Conservation (phyloP, 2,888 invertebrate genomes). For the Pardosa pseudoannulata region DNA sequence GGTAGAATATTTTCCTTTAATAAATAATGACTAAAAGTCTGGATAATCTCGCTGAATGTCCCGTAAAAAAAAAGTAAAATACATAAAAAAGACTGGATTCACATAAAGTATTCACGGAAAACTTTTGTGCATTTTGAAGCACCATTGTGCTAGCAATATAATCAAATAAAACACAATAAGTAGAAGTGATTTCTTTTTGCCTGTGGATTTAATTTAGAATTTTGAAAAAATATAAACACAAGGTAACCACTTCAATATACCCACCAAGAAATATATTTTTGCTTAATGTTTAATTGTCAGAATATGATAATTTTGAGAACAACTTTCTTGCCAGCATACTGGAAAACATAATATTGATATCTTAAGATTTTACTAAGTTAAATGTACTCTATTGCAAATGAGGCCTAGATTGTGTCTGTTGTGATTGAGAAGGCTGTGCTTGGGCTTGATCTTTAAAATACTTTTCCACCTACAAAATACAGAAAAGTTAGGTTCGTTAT, state of each 20-base stretch:
- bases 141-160: neutral
- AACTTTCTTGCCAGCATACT: conserved; percentile 23
- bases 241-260: conserved; percentile 70
- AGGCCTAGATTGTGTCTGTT: conserved; percentile 50
- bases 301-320: neutral
- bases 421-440: conserved; percentile 62
- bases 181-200: neutral
- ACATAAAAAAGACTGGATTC: neutral
- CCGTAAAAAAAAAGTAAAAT: neutral
- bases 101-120: neutral
- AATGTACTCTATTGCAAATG: conserved; percentile 61
- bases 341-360: conserved; percentile 16
- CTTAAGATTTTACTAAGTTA: conserved; percentile 33
- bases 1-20: neutral
- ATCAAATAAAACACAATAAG: neutral
- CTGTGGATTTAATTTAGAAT: neutral
- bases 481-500: no score
- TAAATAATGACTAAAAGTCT: neutral
- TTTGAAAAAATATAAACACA: neutral
- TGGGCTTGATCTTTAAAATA: conserved; percentile 76
- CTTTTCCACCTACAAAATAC: conserved; percentile 77
- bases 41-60: neutral
- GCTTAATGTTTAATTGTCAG: neutral
- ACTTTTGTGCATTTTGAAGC: conserved; percentile 10
- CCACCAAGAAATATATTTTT: neutral